Percentiles rank a stretch among this genome's conserved stretches.
phyloP scores from a whole-genome alignment of 2,113 vertebrate genomes.

The Silurus meridionalis region DNA sequence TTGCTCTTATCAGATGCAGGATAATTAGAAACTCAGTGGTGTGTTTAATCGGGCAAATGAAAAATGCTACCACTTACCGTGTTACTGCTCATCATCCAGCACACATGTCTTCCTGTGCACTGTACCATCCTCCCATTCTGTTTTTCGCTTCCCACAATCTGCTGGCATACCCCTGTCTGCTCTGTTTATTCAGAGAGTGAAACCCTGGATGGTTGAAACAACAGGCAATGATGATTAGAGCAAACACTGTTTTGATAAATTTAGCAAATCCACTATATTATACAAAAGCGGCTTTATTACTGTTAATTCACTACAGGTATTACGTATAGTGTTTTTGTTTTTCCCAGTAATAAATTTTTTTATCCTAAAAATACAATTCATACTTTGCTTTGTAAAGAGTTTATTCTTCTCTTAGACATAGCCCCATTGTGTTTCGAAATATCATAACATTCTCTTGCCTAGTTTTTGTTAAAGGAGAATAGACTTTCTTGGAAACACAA shows the following conservation, averaged over 20 bases:
- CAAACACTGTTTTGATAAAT: slow-evolving; percentile 3
- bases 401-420: slow-evolving; percentile 1
- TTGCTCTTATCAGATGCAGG: slow-evolving; percentile 55
- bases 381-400: slow-evolving; percentile 2
- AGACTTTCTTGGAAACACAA: background rate
- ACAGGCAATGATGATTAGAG: background rate
- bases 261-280: background rate
- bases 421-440: background rate
- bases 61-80: slow-evolving; percentile 46
- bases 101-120: background rate
- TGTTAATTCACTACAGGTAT: no score
- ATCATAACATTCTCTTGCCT: background rate
- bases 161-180: background rate
- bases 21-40: slow-evolving; percentile 61
- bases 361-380: background rate
- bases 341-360: background rate
- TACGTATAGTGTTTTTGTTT: background rate
- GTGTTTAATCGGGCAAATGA: slow-evolving; percentile 60
- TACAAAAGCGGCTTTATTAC: background rate
- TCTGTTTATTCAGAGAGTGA: slow-evolving; percentile 17
- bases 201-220: background rate
- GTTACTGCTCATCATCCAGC: slow-evolving; percentile 23
- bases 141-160: slow-evolving; percentile 3
- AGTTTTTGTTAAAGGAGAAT: background rate
- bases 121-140: slow-evolving; percentile 2